A percentile compares a stretch with the other conserved stretches of the same genome.
Conservation (phyloP, 2,888 invertebrate species). For the Chironomus riparius region DNA sequence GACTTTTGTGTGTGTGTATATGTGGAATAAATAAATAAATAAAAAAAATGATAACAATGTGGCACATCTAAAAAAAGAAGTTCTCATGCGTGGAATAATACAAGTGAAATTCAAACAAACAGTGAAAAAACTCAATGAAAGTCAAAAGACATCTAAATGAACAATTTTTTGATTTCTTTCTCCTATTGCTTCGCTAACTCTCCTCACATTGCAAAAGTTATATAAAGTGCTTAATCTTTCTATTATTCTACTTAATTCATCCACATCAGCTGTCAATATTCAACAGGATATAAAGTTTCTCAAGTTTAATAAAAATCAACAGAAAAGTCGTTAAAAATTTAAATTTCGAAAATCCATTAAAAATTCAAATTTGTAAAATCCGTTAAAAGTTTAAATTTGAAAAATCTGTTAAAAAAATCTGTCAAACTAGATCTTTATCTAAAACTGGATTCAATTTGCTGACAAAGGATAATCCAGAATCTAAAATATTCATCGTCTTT, state of each 20-base stretch:
- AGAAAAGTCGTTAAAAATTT: not conserved
- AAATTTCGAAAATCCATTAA: no score
- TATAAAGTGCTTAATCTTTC: no score
- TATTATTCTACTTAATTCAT: no score
- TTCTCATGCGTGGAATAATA: not conserved
- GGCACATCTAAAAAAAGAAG: not conserved
- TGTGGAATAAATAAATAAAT: not conserved
- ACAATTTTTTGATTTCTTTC: conserved; percentile 18
- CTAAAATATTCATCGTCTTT: no score
- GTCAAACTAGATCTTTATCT: no score
- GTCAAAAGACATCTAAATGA: not conserved
- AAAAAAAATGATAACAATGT: not conserved
- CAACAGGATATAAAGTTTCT: no score
- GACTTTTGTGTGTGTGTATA: not conserved
- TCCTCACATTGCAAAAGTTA: not conserved
- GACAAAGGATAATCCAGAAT: no score
- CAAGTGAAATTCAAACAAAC: not conserved
- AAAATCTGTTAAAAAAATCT: no score
- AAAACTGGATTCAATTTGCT: no score
- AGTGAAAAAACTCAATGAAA: conserved; percentile 1
- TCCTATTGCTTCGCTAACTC: conserved; percentile 7
- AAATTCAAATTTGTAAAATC: no score
- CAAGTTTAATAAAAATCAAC: not conserved
- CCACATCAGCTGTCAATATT: no score
- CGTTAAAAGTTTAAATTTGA: no score